Evolutionary conservation across 2,113 vertebrate species (phyloP).

Genomic region (Salvelinus namaycush): DNA sequence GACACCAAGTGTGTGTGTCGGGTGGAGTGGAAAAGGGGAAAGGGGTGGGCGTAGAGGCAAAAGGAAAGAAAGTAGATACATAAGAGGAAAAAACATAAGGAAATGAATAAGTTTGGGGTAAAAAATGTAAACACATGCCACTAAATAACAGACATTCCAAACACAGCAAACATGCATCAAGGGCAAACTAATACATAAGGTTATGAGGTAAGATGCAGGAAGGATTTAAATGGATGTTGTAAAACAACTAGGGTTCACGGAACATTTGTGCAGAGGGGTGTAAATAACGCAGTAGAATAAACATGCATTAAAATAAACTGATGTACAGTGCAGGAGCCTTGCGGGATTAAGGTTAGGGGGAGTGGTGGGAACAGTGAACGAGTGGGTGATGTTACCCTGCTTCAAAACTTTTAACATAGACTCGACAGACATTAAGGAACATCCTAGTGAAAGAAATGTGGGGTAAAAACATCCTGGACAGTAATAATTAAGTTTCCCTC

Average conservation of each 20-base stretch:
- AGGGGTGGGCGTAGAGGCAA: conserved; percentile 62
- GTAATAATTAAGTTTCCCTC: no score
- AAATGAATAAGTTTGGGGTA: conserved; percentile 76
- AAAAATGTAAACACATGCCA: conserved; percentile 81
- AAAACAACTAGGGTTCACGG: no score
- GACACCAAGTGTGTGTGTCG: conserved; percentile 50
- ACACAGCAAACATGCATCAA: conserved; percentile 56
- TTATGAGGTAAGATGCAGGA: background rate
- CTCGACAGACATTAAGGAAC: no score
- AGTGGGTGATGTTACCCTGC: background rate
- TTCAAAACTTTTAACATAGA: background rate
- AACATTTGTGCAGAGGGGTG: no score
- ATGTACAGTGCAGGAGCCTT: background rate
- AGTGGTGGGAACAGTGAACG: background rate
- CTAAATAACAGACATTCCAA: conserved; percentile 81
- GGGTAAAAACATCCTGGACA: no score
- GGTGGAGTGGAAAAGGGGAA: conserved; percentile 27
- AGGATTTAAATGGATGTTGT: no score
- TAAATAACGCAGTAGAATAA: no score
- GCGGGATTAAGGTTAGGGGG: background rate
- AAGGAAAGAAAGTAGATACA: conserved; percentile 45
- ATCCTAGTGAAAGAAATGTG: no score
- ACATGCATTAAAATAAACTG: no score
- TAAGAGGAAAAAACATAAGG: conserved; percentile 76
- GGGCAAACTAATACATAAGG: conserved; percentile 18